phyloP scores from a whole-genome alignment of 2,888 invertebrate species.

The Pimpla rufipes region DNA sequence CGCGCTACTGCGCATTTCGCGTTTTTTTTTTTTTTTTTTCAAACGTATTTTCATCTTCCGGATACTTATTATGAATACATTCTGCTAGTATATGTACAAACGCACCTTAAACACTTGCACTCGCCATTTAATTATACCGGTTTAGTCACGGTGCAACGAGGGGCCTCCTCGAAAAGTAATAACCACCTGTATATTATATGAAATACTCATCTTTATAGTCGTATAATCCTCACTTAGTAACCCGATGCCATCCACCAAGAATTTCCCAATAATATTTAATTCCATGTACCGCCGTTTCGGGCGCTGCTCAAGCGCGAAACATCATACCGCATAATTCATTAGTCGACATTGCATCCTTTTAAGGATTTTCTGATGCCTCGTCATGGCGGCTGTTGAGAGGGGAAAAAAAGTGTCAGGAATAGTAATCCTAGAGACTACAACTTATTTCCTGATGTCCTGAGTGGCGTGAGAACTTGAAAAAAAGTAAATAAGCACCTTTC shows the following conservation, averaged over 20 bases:
- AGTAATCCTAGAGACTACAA: constrained; percentile 2
- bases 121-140: constrained; percentile 47
- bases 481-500: constrained; percentile 51
- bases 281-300: neutral
- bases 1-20: constrained; percentile 24
- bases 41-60: neutral
- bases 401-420: constrained; percentile 16
- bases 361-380: constrained; percentile 25
- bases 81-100: constrained; percentile 5
- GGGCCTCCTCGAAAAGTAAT: constrained; percentile 49
- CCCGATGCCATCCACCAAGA: constrained; percentile 16
- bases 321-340: constrained; percentile 10
- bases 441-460: constrained; percentile 20
- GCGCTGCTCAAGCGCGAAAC: constrained; percentile 9
- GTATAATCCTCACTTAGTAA: constrained; percentile 38
- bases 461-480: constrained; percentile 35
- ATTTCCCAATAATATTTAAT: neutral
- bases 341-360: neutral
- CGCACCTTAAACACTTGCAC: constrained; percentile 12
- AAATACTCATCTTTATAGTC: constrained; percentile 54
- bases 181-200: constrained; percentile 48
- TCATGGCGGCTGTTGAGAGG: neutral
- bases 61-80: constrained; percentile 21
- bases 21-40: neutral
- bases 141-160: constrained; percentile 37